These are phyloP conservation scores for Neuroscelio doddi DNA, from an alignment of 2,888 invertebrate genomes.

Conservation along the genomic window DNA sequence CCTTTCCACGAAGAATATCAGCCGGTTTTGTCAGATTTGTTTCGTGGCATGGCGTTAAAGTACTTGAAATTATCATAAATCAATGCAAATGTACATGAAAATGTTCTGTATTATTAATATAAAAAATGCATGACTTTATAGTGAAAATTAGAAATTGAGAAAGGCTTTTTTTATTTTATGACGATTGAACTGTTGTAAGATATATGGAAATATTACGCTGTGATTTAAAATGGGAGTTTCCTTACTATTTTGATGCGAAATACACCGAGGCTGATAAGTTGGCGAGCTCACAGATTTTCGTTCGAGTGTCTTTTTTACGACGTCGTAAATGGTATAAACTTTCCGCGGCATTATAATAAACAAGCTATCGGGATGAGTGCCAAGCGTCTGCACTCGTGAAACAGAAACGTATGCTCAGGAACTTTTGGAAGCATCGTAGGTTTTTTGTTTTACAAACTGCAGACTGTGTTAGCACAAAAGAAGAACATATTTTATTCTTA, in stretches of 20 bases:
- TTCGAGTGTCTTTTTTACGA: constrained; percentile 31
- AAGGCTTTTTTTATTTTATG: no score
- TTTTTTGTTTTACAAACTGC: constrained; percentile 35
- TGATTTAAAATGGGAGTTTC: no score
- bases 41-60: constrained; percentile 24
- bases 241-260: not conserved
- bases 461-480: constrained; percentile 32
- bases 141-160: no score
- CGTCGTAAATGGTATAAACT: constrained; percentile 42
- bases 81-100: not conserved
- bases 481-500: constrained; percentile 34
- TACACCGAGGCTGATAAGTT: constrained; percentile 18
- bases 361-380: constrained; percentile 45
- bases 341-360: constrained; percentile 43
- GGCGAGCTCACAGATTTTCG: constrained; percentile 33
- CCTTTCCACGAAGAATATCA: constrained; percentile 36
- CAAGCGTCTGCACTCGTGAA: constrained; percentile 37
- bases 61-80: constrained; percentile 16
- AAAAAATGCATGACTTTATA: no score
- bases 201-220: no score
- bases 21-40: constrained; percentile 39
- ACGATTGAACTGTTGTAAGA: no score
- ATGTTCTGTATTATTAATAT: no score
- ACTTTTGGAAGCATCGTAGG: constrained; percentile 28
- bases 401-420: constrained; percentile 31